phyloP scores from a whole-genome alignment of 92 coral and sea anemone species.

The Muricea muricata region DNA sequence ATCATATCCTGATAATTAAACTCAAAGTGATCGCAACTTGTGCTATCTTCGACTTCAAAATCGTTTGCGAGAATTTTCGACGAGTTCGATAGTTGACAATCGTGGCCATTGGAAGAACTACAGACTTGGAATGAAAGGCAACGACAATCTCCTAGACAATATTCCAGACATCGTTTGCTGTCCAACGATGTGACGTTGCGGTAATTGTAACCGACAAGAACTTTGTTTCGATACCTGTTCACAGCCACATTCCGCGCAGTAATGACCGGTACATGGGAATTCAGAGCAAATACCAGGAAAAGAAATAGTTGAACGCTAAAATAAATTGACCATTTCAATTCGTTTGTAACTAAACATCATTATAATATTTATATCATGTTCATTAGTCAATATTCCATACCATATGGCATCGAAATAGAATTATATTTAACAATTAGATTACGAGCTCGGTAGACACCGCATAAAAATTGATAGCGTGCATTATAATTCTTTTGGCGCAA shows the following conservation, averaged over 20 bases:
- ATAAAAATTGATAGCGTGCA: no score
- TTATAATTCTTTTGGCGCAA: no score
- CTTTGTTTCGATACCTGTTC: neutral
- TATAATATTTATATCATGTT: no score
- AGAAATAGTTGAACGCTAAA: neutral
- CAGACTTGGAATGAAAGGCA: constrained; percentile 16
- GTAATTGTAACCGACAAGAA: neutral
- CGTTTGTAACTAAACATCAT: no score
- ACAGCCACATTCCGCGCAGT: neutral
- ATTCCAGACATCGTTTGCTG: neutral
- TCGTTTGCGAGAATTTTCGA: neutral
- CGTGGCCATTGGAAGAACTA: neutral
- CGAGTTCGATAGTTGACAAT: neutral
- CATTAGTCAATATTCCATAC: no score
- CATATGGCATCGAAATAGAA: no score
- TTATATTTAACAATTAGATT: no score
- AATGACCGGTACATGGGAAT: neutral
- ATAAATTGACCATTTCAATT: neutral
- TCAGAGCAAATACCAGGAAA: neutral
- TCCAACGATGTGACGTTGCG: neutral
- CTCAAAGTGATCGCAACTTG: neutral
- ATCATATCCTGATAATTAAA: neutral
- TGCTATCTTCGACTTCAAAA: neutral
- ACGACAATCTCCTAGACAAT: neutral
- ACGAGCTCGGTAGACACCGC: no score